These are phyloP conservation scores for Merops nubicus DNA, from an alignment of 2,113 vertebrate species.

Conservation along the genomic window DNA sequence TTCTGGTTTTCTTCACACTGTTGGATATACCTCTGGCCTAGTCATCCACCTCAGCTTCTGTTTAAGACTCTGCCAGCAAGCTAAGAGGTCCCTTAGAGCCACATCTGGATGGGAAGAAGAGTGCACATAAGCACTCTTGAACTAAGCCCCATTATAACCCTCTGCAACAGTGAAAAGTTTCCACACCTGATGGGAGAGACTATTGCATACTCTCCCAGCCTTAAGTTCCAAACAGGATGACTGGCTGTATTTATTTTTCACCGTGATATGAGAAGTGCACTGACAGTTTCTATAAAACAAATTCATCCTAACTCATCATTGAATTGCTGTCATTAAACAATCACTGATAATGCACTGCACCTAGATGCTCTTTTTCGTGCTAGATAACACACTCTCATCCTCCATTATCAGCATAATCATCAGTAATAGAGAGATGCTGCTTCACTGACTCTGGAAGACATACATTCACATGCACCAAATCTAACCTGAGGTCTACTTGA, in stretches of 20 bases:
- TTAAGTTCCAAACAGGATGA: not conserved
- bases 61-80: not conserved
- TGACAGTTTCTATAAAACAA: not conserved
- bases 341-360: not conserved
- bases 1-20: not conserved
- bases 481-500: not conserved
- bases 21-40: not conserved
- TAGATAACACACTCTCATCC: not conserved
- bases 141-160: not conserved
- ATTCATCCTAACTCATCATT: not conserved
- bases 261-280: not conserved
- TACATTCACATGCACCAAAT: not conserved
- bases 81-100: not conserved
- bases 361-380: not conserved
- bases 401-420: not conserved
- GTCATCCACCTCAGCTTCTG: not conserved
- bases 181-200: not conserved
- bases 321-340: not conserved
- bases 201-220: not conserved
- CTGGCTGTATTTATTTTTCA: not conserved
- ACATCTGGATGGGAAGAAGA: not conserved
- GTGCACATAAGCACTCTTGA: not conserved
- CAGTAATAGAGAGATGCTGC: not conserved
- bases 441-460: not conserved
- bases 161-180: not conserved